Conservation (phyloP, 1,140 invertebrate species). For the Cydia pomonella region DNA sequence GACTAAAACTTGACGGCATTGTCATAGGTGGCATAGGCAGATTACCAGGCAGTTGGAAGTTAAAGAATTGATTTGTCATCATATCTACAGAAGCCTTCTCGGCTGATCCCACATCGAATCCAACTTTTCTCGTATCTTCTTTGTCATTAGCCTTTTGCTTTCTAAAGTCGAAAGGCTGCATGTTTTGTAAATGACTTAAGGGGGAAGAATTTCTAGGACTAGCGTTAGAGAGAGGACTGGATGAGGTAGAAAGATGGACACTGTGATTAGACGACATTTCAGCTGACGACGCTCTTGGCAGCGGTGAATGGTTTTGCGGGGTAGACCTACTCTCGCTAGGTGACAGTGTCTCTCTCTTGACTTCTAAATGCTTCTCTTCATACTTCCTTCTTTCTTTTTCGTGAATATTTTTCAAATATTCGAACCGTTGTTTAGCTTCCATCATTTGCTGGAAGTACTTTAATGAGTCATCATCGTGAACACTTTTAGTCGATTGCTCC, state of each 20-base stretch:
- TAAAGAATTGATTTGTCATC: constrained; percentile 81
- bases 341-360: constrained; percentile 60
- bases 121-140: constrained; percentile 69
- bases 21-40: constrained; percentile 83
- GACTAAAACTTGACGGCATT: constrained; percentile 77
- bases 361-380: constrained; percentile 47
- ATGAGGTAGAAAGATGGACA: constrained; percentile 69
- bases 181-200: constrained; percentile 93
- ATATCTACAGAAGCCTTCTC: constrained; percentile 81
- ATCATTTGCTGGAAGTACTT: constrained; percentile 77
- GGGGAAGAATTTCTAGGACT: constrained; percentile 86
- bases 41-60: constrained; percentile 83
- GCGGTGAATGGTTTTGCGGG: constrained; percentile 54
- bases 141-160: constrained; percentile 79
- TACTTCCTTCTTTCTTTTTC: constrained; percentile 55
- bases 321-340: constrained; percentile 51
- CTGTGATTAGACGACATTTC: constrained; percentile 65
- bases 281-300: constrained; percentile 56
- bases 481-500: constrained; percentile 67
- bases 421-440: constrained; percentile 68
- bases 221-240: constrained; percentile 75
- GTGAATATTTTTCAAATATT: constrained; percentile 62
- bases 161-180: constrained; percentile 97
- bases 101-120: constrained; percentile 72
- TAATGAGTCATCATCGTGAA: constrained; percentile 68